Conservation (phyloP, 1,140 invertebrate species). For the Orius laevigatus region DNA sequence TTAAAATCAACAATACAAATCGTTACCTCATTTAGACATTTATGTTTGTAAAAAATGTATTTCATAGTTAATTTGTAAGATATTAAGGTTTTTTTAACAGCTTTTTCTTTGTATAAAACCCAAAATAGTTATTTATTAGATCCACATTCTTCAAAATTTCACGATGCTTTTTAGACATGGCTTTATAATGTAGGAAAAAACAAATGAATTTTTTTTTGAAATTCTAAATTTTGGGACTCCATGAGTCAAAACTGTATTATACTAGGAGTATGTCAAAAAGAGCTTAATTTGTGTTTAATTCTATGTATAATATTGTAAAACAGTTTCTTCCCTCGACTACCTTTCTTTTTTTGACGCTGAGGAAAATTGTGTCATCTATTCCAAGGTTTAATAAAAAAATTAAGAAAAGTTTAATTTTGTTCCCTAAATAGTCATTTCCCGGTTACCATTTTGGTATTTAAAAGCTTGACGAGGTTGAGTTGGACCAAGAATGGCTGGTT, state of each 20-base stretch:
- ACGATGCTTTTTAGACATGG: neutral
- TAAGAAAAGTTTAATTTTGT: no score
- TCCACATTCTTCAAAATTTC: no score
- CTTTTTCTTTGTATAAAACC: no score
- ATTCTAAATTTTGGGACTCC: conserved; percentile 13
- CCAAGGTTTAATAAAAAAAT: conserved; percentile 14
- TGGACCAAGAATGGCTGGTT: no score
- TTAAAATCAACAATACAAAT: conserved; percentile 12
- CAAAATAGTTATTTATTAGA: no score
- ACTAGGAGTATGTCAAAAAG: conserved; percentile 13
- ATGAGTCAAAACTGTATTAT: conserved; percentile 2
- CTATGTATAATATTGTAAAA: conserved; percentile 5
- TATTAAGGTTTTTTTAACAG: neutral
- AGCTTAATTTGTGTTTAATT: conserved; percentile 16
- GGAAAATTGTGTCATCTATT: conserved; percentile 4
- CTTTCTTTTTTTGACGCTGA: no score
- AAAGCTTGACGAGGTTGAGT: no score
- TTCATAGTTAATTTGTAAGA: conserved; percentile 1
- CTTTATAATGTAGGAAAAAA: conserved; percentile 8
- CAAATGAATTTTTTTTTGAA: conserved; percentile 6
- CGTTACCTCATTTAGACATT: conserved; percentile 18
- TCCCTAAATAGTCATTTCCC: no score
- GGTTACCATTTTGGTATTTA: no score
- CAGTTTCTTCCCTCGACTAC: conserved; percentile 12
- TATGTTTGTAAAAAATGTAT: conserved; percentile 14